These are phyloP conservation scores for Tenebrosternarchus preto DNA, from an alignment of 2,113 vertebrate species.

Conservation along the genomic window DNA sequence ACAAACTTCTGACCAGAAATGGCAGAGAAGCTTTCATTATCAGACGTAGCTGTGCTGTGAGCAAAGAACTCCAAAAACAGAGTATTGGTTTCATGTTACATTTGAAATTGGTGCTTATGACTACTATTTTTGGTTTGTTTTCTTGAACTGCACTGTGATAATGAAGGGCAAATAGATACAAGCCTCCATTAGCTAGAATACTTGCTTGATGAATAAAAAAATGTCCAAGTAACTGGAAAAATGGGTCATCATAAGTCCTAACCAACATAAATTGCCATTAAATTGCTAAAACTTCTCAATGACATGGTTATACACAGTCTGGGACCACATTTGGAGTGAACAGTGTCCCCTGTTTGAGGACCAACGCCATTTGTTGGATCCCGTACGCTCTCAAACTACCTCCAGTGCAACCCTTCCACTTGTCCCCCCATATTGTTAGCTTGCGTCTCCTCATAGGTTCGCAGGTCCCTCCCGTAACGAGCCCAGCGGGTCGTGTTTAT, in stretches of 20 bases:
- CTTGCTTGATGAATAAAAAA: not conserved
- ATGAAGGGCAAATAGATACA: not conserved
- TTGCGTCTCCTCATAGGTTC: conserved; percentile 11
- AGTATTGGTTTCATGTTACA: not conserved
- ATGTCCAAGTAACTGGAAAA: not conserved
- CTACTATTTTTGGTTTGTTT: not conserved
- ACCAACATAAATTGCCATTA: not conserved
- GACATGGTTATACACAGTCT: not conserved
- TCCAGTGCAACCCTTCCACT: not conserved
- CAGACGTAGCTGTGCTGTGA: not conserved
- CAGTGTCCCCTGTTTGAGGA: not conserved
- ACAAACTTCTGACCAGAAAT: no score
- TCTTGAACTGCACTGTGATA: not conserved
- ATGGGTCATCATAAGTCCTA: not conserved
- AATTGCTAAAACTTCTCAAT: no score
- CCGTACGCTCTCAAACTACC: conserved; percentile 1
- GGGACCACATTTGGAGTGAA: not conserved
- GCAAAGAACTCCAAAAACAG: not conserved
- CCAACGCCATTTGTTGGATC: not conserved
- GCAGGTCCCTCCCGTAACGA: conserved; percentile 54
- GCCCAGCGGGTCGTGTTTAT: conserved; percentile 42
- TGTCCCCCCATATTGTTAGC: conserved; percentile 12
- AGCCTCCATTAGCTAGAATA: not conserved
- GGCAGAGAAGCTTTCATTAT: no score
- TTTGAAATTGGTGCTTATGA: not conserved